These are phyloP conservation scores for Emydoidea blandingii DNA, from an alignment of 2,797 vertebrate genomes.

Conservation along the genomic window DNA sequence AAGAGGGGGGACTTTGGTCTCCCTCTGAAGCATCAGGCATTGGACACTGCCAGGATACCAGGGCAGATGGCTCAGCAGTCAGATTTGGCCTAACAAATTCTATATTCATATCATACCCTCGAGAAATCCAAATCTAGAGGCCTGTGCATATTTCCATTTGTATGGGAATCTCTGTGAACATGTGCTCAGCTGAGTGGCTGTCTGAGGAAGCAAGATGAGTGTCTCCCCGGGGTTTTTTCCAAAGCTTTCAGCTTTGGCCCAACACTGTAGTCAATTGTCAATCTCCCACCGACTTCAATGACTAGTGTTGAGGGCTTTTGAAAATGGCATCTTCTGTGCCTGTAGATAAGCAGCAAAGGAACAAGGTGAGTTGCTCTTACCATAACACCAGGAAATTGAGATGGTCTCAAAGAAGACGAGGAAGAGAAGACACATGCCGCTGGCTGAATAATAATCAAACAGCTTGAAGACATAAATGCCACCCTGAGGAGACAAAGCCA, in stretches of 20 bases:
- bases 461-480: conserved; percentile 95
- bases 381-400: conserved; percentile 94
- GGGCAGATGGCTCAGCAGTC: background rate
- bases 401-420: conserved; percentile 94
- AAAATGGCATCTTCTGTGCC: background rate
- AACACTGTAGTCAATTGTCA: background rate
- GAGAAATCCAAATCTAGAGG: background rate
- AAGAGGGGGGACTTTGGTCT: background rate
- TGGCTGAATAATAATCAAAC: conserved; percentile 96
- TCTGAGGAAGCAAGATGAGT: background rate
- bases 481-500: conserved; percentile 81
- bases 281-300: background rate
- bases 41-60: background rate
- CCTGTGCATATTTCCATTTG: background rate
- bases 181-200: background rate
- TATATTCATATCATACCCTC: background rate
- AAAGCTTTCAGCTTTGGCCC: background rate
- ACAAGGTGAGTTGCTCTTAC: conserved; percentile 73
- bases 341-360: background rate
- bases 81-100: background rate
- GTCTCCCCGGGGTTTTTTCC: background rate
- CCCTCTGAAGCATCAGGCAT: background rate
- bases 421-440: conserved; percentile 93
- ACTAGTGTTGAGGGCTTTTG: background rate
- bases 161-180: background rate